Evolutionary conservation across 2,888 invertebrate species (phyloP).

Genomic region (Mythimna ferrago): DNA sequence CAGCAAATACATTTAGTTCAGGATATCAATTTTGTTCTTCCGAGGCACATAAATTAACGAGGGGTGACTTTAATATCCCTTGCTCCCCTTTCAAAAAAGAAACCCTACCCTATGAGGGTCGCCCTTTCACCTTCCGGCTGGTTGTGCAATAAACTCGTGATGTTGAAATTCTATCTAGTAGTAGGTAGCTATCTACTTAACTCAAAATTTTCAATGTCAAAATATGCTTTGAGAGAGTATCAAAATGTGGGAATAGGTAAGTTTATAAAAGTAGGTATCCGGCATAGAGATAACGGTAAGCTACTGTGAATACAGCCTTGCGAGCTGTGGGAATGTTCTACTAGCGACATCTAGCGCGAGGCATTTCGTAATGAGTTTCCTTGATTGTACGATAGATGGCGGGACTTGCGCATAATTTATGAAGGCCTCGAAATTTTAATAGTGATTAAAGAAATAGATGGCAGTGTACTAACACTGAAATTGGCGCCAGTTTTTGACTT

Average conservation of each 20-base stretch:
- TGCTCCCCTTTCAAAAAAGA: slow-evolving; percentile 27
- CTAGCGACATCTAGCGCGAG: slow-evolving; percentile 60
- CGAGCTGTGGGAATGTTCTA: slow-evolving; percentile 50
- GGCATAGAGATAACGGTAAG: slow-evolving; percentile 62
- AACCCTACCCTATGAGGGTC: slow-evolving; percentile 22
- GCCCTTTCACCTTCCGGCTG: slow-evolving; percentile 30
- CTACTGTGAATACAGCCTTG: slow-evolving; percentile 68
- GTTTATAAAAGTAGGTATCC: slow-evolving; percentile 38
- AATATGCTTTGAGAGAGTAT: slow-evolving; percentile 14
- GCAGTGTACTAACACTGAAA: slow-evolving; percentile 21
- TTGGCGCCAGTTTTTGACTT: slow-evolving; percentile 39
- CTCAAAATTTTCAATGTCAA: slow-evolving; percentile 3
- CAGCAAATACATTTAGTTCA: slow-evolving; percentile 64
- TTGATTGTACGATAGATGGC: slow-evolving; percentile 44
- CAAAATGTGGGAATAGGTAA: slow-evolving; percentile 40
- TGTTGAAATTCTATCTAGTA: slow-evolving; percentile 5
- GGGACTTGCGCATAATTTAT: background rate
- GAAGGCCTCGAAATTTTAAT: slow-evolving; percentile 16
- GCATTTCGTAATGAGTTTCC: slow-evolving; percentile 28
- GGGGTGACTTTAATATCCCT: slow-evolving; percentile 19
- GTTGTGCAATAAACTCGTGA: slow-evolving; percentile 13
- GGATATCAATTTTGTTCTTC: slow-evolving; percentile 66
- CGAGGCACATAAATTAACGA: slow-evolving; percentile 45
- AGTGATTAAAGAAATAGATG: slow-evolving; percentile 41
- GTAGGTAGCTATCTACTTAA: background rate